Evolutionary conservation across 1,140 invertebrate genomes (phyloP).

Genomic region (Augochlora pura): DNA sequence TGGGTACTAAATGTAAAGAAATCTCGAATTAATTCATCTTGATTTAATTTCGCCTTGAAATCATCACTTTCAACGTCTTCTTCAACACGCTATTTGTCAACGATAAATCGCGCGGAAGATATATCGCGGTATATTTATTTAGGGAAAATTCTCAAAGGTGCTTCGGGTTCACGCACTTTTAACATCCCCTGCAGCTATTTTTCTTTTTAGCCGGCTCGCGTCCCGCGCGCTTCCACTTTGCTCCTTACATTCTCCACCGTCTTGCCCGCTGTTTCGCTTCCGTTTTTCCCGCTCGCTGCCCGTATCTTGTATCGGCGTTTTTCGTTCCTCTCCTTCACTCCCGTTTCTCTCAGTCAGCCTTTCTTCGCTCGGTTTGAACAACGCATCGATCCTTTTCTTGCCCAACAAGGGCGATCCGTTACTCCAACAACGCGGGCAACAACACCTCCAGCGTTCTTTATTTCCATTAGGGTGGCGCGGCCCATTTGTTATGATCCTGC

Average conservation of each 20-base stretch:
- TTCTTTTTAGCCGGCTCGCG: slow-evolving; percentile 41
- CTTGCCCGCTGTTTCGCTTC: neutral
- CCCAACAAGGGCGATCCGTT: slow-evolving; percentile 16
- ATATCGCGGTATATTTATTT: slow-evolving; percentile 66
- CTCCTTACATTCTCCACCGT: neutral
- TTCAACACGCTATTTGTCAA: slow-evolving; percentile 43
- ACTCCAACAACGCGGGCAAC: slow-evolving; percentile 36
- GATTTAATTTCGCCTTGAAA: too few relatives aligned
- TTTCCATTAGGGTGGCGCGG: slow-evolving; percentile 63
- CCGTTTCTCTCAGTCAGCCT: neutral
- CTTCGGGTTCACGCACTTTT: slow-evolving; percentile 49
- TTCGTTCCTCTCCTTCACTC: neutral
- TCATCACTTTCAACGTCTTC: neutral
- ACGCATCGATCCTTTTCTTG: slow-evolving; percentile 15
- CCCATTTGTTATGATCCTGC: slow-evolving; percentile 66
- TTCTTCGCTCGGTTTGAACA: slow-evolving; percentile 18
- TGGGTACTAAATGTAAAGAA: too few relatives aligned
- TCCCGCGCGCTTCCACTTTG: neutral
- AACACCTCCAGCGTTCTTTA: slow-evolving; percentile 61
- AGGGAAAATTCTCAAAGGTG: slow-evolving; percentile 53
- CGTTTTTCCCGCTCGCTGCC: neutral
- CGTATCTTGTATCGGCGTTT: neutral
- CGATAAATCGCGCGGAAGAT: slow-evolving; percentile 40
- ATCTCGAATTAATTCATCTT: too few relatives aligned
- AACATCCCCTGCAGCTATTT: slow-evolving; percentile 61